Percentiles rank a stretch among this genome's conserved stretches.
Conservation (phyloP, 2,113 vertebrate genomes). For the Saguinus imperator region DNA sequence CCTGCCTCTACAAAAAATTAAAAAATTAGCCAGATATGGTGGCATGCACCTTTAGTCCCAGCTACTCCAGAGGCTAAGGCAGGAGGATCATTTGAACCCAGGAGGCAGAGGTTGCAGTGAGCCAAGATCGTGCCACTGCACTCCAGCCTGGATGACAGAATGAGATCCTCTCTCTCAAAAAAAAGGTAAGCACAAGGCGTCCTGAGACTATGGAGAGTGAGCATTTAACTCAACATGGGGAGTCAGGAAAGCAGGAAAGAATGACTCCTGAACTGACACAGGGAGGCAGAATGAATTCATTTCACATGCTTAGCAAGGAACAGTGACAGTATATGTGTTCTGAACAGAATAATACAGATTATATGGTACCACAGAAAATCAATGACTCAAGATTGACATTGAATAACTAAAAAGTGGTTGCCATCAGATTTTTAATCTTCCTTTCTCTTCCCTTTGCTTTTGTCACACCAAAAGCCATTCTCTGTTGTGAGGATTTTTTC, state of each 20-base stretch:
- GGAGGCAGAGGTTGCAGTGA: no score
- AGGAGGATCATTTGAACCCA: no score
- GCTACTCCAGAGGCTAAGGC: no score
- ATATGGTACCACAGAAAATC: neutral
- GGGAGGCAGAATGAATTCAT: neutral
- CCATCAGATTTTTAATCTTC: neutral
- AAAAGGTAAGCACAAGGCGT: neutral
- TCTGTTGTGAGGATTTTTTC: neutral
- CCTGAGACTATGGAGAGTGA: neutral
- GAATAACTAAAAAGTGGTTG: neutral
- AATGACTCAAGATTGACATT: neutral
- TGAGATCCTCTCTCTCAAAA: no score
- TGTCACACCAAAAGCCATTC: neutral
- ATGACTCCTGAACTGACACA: neutral
- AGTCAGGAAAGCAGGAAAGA: neutral
- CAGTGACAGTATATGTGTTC: neutral
- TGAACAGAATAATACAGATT: neutral
- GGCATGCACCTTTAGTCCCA: no score
- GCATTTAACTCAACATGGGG: neutral
- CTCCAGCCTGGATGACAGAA: no score
- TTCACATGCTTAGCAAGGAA: neutral
- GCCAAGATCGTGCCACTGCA: no score
- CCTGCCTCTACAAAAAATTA: no score
- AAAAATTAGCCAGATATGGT: no score
- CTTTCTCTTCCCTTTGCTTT: neutral